phyloP scores from a whole-genome alignment of 2,797 vertebrate species.

The Channallabes apus region DNA sequence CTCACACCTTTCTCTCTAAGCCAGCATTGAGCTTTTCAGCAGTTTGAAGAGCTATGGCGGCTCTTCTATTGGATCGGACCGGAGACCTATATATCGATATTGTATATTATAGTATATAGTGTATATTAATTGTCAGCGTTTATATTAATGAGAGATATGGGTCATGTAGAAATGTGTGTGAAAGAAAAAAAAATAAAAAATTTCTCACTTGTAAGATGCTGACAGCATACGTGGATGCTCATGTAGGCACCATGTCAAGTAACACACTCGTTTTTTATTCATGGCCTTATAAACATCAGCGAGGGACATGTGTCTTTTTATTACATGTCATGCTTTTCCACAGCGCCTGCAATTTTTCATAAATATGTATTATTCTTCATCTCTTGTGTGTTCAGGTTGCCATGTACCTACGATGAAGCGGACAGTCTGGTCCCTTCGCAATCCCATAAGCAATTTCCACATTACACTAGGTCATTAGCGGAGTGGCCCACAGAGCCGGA shows the following conservation, averaged over 20 bases:
- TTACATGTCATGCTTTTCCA: background rate
- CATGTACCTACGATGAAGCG: constrained; percentile 38
- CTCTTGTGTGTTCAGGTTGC: constrained; percentile 16
- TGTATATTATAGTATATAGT: too few relatives aligned
- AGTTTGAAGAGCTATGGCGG: too few relatives aligned
- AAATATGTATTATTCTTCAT: constrained; percentile 41
- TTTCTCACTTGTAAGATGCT: background rate
- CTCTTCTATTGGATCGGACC: too few relatives aligned
- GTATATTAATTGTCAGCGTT: background rate
- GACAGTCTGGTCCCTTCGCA: constrained; percentile 53
- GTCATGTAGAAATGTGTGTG: background rate
- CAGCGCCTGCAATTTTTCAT: constrained; percentile 30
- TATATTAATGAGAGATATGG: constrained; percentile 15
- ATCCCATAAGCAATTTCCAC: constrained; percentile 59
- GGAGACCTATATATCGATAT: too few relatives aligned
- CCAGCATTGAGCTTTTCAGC: too few relatives aligned
- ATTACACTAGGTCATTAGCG: constrained; percentile 60
- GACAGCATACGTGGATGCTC: background rate
- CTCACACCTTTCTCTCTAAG: too few relatives aligned
- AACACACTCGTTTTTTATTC: background rate
- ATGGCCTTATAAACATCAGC: background rate
- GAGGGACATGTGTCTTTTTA: background rate
- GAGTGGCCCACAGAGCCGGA: constrained; percentile 49
- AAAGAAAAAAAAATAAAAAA: background rate
- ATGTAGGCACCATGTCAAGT: background rate